Conservation (phyloP, 2,888 invertebrate genomes). For the Lottia gigantea region DNA sequence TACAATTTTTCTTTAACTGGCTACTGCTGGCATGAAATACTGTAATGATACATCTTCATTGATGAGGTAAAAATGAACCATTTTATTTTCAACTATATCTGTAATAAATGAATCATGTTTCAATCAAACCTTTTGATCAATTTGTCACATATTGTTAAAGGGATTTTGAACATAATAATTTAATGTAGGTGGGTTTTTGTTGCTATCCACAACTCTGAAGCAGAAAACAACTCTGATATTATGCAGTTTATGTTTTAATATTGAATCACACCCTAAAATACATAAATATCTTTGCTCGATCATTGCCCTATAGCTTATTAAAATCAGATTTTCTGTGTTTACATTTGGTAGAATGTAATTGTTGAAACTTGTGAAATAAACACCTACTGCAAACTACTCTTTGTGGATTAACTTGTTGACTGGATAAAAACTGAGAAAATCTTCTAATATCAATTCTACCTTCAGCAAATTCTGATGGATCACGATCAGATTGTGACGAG, state of each 20-base stretch:
- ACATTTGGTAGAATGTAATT: no score
- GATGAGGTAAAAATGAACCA: slow-evolving; percentile 81
- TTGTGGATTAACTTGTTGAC: slow-evolving; percentile 81
- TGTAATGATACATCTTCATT: slow-evolving; percentile 82
- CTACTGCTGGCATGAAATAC: slow-evolving; percentile 82
- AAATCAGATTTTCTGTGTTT: no score
- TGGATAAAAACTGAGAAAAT: slow-evolving; percentile 81
- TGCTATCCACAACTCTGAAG: no score
- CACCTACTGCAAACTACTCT: slow-evolving; percentile 76
- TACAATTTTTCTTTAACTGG: slow-evolving; percentile 30
- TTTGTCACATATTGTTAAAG: no score
- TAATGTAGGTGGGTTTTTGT: no score
- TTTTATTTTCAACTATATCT: slow-evolving; percentile 80
- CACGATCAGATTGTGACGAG: slow-evolving; percentile 17
- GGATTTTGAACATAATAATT: no score
- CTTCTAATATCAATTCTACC: slow-evolving; percentile 80
- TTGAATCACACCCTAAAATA: no score
- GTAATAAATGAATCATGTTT: slow-evolving; percentile 34
- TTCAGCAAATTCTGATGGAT: slow-evolving; percentile 56
- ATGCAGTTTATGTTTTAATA: no score
- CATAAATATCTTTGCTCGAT: no score
- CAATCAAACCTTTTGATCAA: neutral
- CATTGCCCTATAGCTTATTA: no score
- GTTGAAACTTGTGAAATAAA: neutral
- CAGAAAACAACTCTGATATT: no score